Evolutionary conservation across 2,113 vertebrate species (phyloP).

Genomic region (Phainopepla nitens): DNA sequence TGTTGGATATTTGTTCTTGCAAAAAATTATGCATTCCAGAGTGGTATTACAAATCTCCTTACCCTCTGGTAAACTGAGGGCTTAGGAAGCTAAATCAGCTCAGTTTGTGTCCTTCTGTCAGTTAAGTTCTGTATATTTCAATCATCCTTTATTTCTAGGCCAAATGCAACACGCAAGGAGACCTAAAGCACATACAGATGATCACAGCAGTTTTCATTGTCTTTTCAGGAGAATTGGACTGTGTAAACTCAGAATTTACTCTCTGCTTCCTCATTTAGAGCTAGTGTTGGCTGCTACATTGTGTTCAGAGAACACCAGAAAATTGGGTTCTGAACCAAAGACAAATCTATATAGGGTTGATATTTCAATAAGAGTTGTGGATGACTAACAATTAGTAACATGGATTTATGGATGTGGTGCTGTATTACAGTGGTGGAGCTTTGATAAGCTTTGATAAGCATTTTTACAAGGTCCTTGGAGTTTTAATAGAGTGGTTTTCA

Average conservation of each 20-base stretch:
- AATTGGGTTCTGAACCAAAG: conserved; percentile 1
- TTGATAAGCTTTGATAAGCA: neutral
- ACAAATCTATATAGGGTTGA: neutral
- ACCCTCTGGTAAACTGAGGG: neutral
- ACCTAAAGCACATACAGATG: neutral
- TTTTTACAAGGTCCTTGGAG: conserved; percentile 38
- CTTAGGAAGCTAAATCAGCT: neutral
- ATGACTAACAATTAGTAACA: conserved; percentile 14
- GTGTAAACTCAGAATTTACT: neutral
- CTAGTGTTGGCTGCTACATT: neutral
- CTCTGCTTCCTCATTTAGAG: neutral
- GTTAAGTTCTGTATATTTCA: neutral
- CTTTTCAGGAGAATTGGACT: neutral
- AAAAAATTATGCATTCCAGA: neutral
- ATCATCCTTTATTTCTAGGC: neutral
- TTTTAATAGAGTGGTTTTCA: conserved; percentile 37
- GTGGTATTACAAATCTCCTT: neutral
- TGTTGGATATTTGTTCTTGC: neutral
- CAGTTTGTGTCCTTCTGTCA: neutral
- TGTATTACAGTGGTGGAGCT: neutral
- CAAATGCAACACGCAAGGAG: neutral
- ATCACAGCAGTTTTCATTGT: neutral
- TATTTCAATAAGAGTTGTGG: conserved; percentile 7
- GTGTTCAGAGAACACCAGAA: neutral
- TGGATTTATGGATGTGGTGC: neutral